A percentile compares a stretch with the other conserved stretches of the same genome.
Conservation (phyloP, 2,797 vertebrate species). For the Gorsachius magnificus region DNA sequence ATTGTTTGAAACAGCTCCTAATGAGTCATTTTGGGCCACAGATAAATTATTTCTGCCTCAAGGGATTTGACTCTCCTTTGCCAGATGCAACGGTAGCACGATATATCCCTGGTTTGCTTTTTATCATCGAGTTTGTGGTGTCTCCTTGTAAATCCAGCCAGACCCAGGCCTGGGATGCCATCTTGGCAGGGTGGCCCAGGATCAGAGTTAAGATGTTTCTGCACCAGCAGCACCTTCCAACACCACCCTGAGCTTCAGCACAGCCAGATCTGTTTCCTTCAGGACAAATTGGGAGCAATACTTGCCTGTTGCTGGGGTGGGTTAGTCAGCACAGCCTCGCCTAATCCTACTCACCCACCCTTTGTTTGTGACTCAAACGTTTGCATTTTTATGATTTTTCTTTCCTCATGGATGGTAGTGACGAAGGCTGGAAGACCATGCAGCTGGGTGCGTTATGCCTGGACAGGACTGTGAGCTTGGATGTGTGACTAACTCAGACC, state of each 20-base stretch:
- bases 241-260: not conserved
- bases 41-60: constrained; percentile 21
- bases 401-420: not conserved
- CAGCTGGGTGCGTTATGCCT: constrained; percentile 18
- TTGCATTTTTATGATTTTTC: constrained; percentile 15
- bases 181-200: not conserved
- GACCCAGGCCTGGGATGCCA: not conserved
- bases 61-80: not conserved
- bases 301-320: not conserved
- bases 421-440: not conserved
- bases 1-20: constrained; percentile 28
- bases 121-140: not conserved
- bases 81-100: not conserved
- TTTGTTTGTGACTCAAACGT: constrained; percentile 59
- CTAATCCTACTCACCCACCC: constrained; percentile 31
- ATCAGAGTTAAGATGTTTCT: not conserved
- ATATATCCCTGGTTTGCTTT: not conserved
- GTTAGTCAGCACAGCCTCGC: constrained; percentile 51
- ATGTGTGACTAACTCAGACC: not conserved
- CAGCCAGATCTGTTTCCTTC: not conserved
- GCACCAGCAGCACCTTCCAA: not conserved
- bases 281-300: not conserved
- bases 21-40: constrained; percentile 41
- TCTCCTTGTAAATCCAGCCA: not conserved
- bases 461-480: constrained; percentile 19